Evolutionary conservation across 2,113 vertebrate species (phyloP), one percentile per base, ranked within the genome.

Genomic region (Chamaetylas fuelleborni): DNA sequence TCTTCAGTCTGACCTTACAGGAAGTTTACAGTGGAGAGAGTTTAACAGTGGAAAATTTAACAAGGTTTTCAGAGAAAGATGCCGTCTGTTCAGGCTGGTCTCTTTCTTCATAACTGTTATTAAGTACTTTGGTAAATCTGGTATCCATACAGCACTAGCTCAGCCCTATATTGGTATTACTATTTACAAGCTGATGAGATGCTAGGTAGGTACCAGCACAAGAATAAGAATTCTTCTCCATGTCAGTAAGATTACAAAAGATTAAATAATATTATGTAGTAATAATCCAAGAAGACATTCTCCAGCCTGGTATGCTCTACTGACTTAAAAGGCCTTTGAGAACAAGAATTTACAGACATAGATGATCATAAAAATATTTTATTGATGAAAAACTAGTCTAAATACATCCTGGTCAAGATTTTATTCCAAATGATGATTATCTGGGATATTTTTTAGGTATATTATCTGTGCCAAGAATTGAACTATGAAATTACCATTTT

Each of bases 1-100:
- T n/a, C 60, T 50, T 82, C 45, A 60, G 62, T 15, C 8, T 82
- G 71, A 88, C 74, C 54, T 72, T 53, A 34, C 34, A 88, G 53
- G 31, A 92, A 70, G 43, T 78, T 83, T 81, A 72, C 47, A 80
- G 29, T 48, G 34, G 20, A 73, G 45, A 57, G 40, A 78, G 22
- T 74, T 86, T 86, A 88, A 61, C 12, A 70, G 45, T 81, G 77
- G 50, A 89, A 87, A 86, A 15, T 76, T 95, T 90, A 72, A 90
- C 79, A 66, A 81, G 42, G 5, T 54, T 94, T 91, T 87, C 40
- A 74, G 64, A 84, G 43, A 73, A 87, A 81, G 8, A 14, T 93
- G 50, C 12, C 6, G 0, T 26, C 18, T 58, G 7, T 47, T 86
- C 36, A 65, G 24, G 24, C 50, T 40, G 9, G 7, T 40, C 42